Evolutionary conservation across 2,888 invertebrate species (phyloP), one percentile per base, ranked within the genome.

Genomic region (Elmis aenea): DNA sequence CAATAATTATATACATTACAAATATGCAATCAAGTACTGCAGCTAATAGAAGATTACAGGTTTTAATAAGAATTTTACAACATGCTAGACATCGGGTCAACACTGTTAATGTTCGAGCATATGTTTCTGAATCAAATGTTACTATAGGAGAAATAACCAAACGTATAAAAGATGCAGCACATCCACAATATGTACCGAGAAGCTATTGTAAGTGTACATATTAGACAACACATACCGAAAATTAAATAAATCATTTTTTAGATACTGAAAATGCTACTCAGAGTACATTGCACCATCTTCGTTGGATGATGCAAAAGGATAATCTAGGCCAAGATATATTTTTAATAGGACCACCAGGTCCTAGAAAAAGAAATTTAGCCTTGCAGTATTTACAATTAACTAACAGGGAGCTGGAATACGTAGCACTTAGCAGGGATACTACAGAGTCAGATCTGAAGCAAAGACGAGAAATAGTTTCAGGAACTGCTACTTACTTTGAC

Each of bases 241-340:
- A n/a, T 21, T 34, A 23, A 18, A 18, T 18, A 18, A 18, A 18
- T 3, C 4, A 12, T 20, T 13, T 21, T 61, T 55, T 71, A 62
- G 81, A 81, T 52, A 62, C 72, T 9, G 73, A 76, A 36, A 67
- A 75, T 30, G 58, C 81, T 32, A 75, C 78, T 10, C 91, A 91
- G 68, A 83, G 82, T 39, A 77, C 79, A 1, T 67, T 92, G 3
- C 77, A 82, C 42, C 88, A 93, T 63, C 69, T 96, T 51, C 76
- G 87, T 76, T 96, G 96, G 96, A 91, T 96, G 81, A 78, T 95
- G 71, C 94, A 96, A 62, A 96, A 96, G 64, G 94, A 96, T 66
- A 62, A 81, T 13, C 70, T 97, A 2, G 85, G 88, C 1, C 97
- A 97, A 67, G 97, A 97, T 61, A 89, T 96, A 70, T 97, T 96